Evolutionary conservation across 2,888 invertebrate species (phyloP).

Genomic region (Torymus aiolomorphi): DNA sequence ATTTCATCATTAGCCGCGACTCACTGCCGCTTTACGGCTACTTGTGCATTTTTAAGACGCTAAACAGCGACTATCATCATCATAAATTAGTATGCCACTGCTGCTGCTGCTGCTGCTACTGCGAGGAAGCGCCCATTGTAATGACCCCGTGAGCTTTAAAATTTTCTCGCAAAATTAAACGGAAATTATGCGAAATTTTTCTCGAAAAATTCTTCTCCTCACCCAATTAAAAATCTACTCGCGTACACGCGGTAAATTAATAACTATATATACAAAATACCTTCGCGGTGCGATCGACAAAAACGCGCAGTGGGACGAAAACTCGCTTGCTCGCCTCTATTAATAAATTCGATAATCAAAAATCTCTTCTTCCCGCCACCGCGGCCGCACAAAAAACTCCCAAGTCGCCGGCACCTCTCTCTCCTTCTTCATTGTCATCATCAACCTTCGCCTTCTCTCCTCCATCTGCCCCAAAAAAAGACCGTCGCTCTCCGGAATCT

Average conservation of each 20-base stretch:
- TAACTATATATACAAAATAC: no score
- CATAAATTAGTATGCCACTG: constrained; percentile 38
- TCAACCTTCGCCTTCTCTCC: background rate
- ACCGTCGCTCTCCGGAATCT: background rate
- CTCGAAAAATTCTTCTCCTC: no score
- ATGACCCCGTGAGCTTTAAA: no score
- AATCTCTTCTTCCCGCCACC: constrained; percentile 21
- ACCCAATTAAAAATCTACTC: no score
- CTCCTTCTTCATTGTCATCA: background rate
- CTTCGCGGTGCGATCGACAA: no score
- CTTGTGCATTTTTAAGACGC: constrained; percentile 29
- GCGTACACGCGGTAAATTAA: no score
- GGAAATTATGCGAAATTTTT: no score
- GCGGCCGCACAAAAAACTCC: constrained; percentile 3
- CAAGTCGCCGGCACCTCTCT: background rate
- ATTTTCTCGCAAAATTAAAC: no score
- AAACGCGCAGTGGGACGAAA: no score
- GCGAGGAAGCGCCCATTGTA: no score
- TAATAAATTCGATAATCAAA: constrained; percentile 40
- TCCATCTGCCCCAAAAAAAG: constrained; percentile 37
- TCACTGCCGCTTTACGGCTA: constrained; percentile 17
- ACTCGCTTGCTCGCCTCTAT: background rate
- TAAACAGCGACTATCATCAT: constrained; percentile 4
- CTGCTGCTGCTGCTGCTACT: no score
- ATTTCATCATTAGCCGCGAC: constrained; percentile 32